These are phyloP conservation scores for Yoshiicerus persimilis DNA, from an alignment of 1,140 invertebrate genomes.

Conservation along the genomic window DNA sequence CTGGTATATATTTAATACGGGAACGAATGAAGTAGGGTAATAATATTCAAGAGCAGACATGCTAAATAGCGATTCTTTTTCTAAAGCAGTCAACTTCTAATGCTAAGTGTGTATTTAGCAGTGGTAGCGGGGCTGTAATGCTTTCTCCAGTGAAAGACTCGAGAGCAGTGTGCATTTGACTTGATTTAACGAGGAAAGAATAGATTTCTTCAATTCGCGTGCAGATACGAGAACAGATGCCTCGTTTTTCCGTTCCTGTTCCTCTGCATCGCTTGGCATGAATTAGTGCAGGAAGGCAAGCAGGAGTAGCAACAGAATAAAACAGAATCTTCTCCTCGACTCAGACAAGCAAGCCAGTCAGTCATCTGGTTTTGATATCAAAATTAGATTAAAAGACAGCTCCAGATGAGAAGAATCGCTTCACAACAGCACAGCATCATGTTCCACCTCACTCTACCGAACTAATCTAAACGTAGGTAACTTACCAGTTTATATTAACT, in stretches of 20 bases:
- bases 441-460: background rate
- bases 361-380: slow-evolving; percentile 20
- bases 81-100: background rate
- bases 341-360: background rate
- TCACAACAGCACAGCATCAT: background rate
- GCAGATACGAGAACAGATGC: background rate
- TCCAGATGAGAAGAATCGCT: background rate
- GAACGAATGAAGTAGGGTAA: background rate
- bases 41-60: background rate
- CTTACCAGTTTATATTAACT: background rate
- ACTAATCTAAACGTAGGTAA: background rate
- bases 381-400: slow-evolving; percentile 20
- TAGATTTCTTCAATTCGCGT: background rate
- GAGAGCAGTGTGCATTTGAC: background rate
- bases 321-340: background rate
- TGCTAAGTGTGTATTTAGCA: background rate
- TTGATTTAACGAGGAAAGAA: slow-evolving; percentile 2
- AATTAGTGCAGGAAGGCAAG: background rate
- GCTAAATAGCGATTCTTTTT: background rate
- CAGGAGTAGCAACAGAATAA: background rate
- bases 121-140: background rate
- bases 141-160: background rate
- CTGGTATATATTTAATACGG: background rate
- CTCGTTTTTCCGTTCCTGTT: background rate
- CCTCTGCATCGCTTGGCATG: background rate